Conservation (phyloP, 2,888 invertebrate species). For the Melanotus villosus region DNA sequence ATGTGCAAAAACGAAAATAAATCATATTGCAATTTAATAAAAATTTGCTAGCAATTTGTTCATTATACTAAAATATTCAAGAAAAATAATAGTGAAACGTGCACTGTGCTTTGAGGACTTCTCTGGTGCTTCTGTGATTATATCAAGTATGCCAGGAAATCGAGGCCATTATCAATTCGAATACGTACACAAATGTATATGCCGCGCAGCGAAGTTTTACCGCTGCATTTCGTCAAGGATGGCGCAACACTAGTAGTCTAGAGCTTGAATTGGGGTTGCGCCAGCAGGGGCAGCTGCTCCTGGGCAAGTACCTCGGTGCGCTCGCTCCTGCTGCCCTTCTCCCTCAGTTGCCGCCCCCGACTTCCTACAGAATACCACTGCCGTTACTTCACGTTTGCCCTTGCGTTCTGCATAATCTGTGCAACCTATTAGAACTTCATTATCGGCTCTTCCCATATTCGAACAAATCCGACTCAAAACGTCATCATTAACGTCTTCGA, state of each 20-base stretch:
- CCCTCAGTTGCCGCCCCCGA: constrained; percentile 40
- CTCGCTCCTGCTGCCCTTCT: constrained; percentile 54
- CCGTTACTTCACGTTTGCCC: constrained; percentile 46
- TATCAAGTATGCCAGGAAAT: constrained; percentile 51
- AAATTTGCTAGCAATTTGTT: constrained; percentile 38
- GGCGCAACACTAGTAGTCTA: constrained; percentile 64
- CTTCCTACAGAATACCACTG: constrained; percentile 33
- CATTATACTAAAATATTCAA: constrained; percentile 28
- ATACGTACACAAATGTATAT: constrained; percentile 59
- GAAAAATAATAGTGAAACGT: constrained; percentile 44
- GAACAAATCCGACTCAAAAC: constrained; percentile 24
- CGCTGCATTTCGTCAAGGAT: constrained; percentile 62
- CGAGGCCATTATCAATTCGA: constrained; percentile 55
- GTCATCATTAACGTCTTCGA: constrained; percentile 6
- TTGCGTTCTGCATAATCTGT: constrained; percentile 48
- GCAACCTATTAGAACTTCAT: constrained; percentile 46
- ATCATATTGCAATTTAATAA: constrained; percentile 50
- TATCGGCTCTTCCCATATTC: constrained; percentile 29
- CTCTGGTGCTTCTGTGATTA: constrained; percentile 49
- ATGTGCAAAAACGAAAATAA: constrained; percentile 54
- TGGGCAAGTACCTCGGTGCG: constrained; percentile 61
- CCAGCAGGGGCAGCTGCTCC: constrained; percentile 63
- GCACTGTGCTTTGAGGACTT: constrained; percentile 49
- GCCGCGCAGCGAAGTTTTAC: constrained; percentile 54
- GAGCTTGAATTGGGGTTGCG: constrained; percentile 62